Evolutionary conservation across 2,797 vertebrate genomes (phyloP), one percentile per base, ranked within the genome.

Genomic region (Atherinosoma microstoma): DNA sequence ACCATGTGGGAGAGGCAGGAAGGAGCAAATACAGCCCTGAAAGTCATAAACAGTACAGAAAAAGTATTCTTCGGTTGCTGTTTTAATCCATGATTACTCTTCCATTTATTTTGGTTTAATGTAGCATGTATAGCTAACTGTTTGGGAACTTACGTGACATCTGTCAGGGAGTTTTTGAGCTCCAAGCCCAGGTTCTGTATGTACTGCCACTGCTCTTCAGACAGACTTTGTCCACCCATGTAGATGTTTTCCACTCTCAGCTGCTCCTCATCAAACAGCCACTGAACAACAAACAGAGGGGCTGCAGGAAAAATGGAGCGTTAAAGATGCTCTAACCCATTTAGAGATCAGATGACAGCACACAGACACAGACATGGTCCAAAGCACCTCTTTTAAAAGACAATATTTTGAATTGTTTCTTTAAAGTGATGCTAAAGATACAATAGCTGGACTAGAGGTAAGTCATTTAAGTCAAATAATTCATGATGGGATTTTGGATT

Each of bases 231-330:
- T 35, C 93, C 92, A 15, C 95, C 94, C 62, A 95, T 83, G 65
- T 93, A 95, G 87, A 96, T 96, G 85, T 96, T 96, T 90, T 96
- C 96, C 70, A 95, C 87, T 56, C 92, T 92, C 78, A 96, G 84
- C 89, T 96, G 96, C 83, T 96, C 95, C 82, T 96, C 95, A 38
- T 96, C 96, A 85, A 96, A 96, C 40, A 96, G 89, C 96, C 96
- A 96, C 89, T 96, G 96, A 38, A 95, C 92, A 22, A 96, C 92
- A 89, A 96, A 96, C 74, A 96, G 79, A 18, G 95, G 95, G 2
- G 95, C 96, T 96, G 56, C 51, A 78, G 67, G 58, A 61, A 32
- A 64, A 49, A 29, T 69, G 20, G 32, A 40, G 12, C 40, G 47
- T 18, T 38, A 67, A 64, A 76, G 16, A 68, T 27, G 38, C 8